Evolutionary conservation across 2,797 vertebrate genomes (phyloP).

Genomic region (Falco naumanni): DNA sequence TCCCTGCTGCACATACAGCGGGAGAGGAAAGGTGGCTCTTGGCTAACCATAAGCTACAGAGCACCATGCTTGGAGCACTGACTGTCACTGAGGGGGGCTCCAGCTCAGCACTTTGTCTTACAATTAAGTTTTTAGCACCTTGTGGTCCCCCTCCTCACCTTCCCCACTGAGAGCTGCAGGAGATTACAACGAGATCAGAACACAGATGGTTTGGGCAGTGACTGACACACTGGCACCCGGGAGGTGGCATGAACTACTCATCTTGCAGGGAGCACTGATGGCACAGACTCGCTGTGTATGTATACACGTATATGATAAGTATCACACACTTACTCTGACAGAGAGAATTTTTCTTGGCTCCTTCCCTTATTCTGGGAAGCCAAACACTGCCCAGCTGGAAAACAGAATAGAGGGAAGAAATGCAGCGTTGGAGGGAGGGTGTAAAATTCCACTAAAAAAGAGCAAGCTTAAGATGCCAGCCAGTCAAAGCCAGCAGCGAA

Average conservation of each 20-base stretch:
- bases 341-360: slow-evolving; percentile 1
- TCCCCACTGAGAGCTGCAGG: background rate
- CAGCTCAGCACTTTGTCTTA: background rate
- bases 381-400: slow-evolving; percentile 71
- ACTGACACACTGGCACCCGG: background rate
- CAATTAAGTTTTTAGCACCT: rapidly evolving
- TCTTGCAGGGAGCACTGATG: rapidly evolving
- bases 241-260: background rate
- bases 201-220: rapidly evolving
- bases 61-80: rapidly evolving
- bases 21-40: background rate
- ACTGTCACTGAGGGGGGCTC: background rate
- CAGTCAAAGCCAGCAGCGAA: background rate
- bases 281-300: rapidly evolving
- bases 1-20: rapidly evolving
- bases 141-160: background rate
- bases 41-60: too few species aligned
- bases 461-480: background rate
- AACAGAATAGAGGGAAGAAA: background rate
- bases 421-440: rapidly evolving
- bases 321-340: slow-evolving; percentile 70
- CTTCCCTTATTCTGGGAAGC: background rate
- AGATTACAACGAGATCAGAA: rapidly evolving
- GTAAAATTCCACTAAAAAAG: background rate
- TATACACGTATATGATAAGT: rapidly evolving